Evolutionary conservation across 2,888 invertebrate genomes (phyloP).

Genomic region (Acleris emargana): DNA sequence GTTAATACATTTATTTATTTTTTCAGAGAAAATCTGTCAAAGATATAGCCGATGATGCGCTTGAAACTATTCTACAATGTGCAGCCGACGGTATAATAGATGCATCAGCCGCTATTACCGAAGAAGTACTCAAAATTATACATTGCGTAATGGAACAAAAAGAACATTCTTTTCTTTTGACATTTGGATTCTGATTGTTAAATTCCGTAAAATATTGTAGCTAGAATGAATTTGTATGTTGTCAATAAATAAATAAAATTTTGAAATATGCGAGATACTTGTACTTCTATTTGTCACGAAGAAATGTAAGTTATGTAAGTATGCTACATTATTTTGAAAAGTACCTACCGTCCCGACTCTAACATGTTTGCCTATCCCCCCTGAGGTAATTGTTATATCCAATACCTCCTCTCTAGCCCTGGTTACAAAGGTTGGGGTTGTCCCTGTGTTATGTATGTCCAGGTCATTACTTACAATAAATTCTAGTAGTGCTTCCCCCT

Average conservation of each 20-base stretch:
- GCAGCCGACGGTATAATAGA: constrained; percentile 52
- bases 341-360: too few relatives aligned
- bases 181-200: background rate
- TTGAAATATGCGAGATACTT: too few relatives aligned
- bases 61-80: constrained; percentile 50
- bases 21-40: constrained; percentile 52
- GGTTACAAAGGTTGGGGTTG: too few relatives aligned
- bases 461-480: too few relatives aligned
- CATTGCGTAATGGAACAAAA: constrained; percentile 47
- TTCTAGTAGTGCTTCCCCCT: too few relatives aligned
- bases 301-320: background rate
- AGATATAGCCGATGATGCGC: constrained; percentile 48
- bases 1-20: background rate
- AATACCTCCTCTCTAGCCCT: too few relatives aligned
- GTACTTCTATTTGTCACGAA: background rate
- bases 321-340: background rate
- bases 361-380: too few relatives aligned
- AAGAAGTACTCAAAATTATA: constrained; percentile 48
- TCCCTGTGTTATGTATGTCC: too few relatives aligned
- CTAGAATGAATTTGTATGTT: background rate
- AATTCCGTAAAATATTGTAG: background rate
- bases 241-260: background rate
- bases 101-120: constrained; percentile 47
- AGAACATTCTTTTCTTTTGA: constrained; percentile 27
- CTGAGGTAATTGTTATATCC: too few relatives aligned